A percentile compares a stretch with the other conserved stretches of the same genome.
Conservation (phyloP, 2,888 invertebrate genomes). For the Brenthis ino region DNA sequence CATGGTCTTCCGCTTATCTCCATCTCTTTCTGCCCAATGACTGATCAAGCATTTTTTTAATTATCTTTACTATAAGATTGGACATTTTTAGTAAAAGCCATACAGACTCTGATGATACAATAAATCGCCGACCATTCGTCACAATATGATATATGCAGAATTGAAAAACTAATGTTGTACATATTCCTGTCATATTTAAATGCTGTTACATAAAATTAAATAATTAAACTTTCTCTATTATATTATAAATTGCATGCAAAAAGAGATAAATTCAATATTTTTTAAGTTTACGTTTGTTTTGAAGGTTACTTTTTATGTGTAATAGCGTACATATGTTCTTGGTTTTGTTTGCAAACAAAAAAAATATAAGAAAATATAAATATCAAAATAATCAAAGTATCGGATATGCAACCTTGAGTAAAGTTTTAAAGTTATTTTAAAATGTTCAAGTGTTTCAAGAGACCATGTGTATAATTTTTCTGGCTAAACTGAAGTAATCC, state of each 20-base stretch:
- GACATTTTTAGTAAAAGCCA: background rate
- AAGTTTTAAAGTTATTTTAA: background rate
- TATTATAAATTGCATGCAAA: too few species aligned
- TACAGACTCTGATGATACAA: background rate
- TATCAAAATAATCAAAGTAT: slow-evolving; percentile 1
- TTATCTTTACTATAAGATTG: slow-evolving; percentile 9
- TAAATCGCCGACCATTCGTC: background rate
- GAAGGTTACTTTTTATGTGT: too few species aligned
- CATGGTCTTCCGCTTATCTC: slow-evolving; percentile 53
- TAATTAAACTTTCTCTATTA: too few species aligned
- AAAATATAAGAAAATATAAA: background rate
- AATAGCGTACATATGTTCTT: too few species aligned
- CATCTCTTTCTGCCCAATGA: slow-evolving; percentile 39
- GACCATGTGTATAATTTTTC: slow-evolving; percentile 1
- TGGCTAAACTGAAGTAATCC: slow-evolving; percentile 19
- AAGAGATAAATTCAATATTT: too few species aligned
- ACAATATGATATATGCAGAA: background rate
- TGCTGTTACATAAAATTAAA: too few species aligned
- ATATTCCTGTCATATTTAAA: too few species aligned
- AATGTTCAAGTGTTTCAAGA: background rate
- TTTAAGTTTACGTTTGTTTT: too few species aligned
- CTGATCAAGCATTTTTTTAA: slow-evolving; percentile 21
- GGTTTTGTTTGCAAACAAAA: too few species aligned
- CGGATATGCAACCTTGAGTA: slow-evolving; percentile 4
- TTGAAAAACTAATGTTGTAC: too few species aligned